These are phyloP conservation scores for Acanthoscelides obtectus DNA, from an alignment of 2,888 invertebrate genomes.

Conservation along the genomic window DNA sequence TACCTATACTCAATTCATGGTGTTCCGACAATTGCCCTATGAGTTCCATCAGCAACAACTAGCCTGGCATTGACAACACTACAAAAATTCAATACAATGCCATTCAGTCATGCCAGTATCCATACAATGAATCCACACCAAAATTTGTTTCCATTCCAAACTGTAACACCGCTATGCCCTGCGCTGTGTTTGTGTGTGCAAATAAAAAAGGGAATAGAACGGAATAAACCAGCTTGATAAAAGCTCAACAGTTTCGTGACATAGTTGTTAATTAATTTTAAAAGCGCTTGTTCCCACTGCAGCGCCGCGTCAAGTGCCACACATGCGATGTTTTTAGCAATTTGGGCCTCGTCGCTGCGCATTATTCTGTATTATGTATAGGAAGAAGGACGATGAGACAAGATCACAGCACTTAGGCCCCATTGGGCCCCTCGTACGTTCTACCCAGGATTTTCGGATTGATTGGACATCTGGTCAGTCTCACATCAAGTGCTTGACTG, in stretches of 20 bases:
- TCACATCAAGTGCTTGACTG: too few species aligned
- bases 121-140: neutral
- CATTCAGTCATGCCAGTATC: neutral
- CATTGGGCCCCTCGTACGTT: too few species aligned
- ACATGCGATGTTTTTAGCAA: too few species aligned
- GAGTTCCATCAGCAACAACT: neutral
- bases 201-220: neutral
- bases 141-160: neutral
- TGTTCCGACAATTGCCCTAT: neutral
- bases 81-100: neutral
- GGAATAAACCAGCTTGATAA: neutral
- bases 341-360: too few species aligned
- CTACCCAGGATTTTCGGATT: too few species aligned
- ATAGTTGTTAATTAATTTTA: neutral
- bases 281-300: neutral
- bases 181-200: neutral
- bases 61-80: neutral
- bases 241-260: neutral
- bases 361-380: too few species aligned
- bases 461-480: too few species aligned
- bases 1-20: too few species aligned
- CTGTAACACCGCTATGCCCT: neutral
- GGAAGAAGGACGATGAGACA: too few species aligned
- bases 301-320: too few species aligned
- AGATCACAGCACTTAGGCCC: too few species aligned